These are phyloP conservation scores for Hesperia comma DNA, from an alignment of 2,888 invertebrate genomes.

Conservation along the genomic window DNA sequence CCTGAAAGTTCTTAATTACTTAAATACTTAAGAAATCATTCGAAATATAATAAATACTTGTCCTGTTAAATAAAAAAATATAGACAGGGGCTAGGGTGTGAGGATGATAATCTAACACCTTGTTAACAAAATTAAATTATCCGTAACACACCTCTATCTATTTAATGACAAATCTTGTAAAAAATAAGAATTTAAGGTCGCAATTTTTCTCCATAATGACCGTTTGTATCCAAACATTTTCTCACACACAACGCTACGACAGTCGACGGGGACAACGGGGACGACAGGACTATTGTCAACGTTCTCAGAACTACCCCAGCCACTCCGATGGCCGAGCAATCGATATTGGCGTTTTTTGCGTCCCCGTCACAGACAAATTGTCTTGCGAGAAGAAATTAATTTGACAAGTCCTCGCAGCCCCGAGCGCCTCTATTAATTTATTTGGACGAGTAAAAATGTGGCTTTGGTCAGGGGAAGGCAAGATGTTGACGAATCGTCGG, in stretches of 20 bases:
- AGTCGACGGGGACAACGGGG: conserved; percentile 24
- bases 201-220: conserved; percentile 34
- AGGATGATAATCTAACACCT: too few species aligned
- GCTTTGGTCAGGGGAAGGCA: conserved; percentile 52
- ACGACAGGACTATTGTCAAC: conserved; percentile 34
- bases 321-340: conserved; percentile 72
- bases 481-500: conserved; percentile 36
- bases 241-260: conserved; percentile 16
- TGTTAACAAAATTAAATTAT: too few species aligned
- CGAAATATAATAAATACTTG: too few species aligned
- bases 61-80: too few species aligned
- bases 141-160: too few species aligned
- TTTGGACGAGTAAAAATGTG: conserved; percentile 81
- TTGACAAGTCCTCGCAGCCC: conserved; percentile 77
- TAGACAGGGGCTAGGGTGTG: too few species aligned
- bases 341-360: conserved; percentile 76
- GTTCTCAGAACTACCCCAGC: conserved; percentile 46
- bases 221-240: conserved; percentile 29
- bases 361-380: conserved; percentile 78
- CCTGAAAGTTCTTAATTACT: too few species aligned
- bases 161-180: neutral
- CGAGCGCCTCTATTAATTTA: conserved; percentile 80
- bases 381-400: conserved; percentile 82
- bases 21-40: too few species aligned
- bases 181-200: conserved; percentile 6